A percentile compares a stretch with the other conserved stretches of the same genome.
Evolutionary conservation across 2,113 vertebrate species (phyloP).

Genomic region (Sisor rabdophorus): DNA sequence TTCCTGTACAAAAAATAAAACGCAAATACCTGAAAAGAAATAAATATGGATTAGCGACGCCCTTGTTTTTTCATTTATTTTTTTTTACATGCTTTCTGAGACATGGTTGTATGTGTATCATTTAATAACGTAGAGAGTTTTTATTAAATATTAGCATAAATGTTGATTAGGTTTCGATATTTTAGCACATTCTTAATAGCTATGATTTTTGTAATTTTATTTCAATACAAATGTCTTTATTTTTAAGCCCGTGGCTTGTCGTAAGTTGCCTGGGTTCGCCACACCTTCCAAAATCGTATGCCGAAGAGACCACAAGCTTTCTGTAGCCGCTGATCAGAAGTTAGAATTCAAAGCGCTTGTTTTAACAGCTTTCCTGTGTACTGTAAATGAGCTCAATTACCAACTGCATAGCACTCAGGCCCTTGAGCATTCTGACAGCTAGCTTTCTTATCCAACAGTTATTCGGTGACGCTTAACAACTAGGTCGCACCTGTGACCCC

Average conservation of each 20-base stretch:
- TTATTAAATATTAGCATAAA: no score
- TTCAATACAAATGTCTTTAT: not conserved
- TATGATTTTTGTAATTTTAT: not conserved
- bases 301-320: not conserved
- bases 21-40: not conserved
- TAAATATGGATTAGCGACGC: no score
- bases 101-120: no score
- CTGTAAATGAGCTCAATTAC: constrained; percentile 41
- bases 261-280: no score
- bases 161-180: no score
- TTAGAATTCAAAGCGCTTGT: not conserved
- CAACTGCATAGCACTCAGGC: not conserved
- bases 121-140: no score
- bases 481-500: constrained; percentile 39
- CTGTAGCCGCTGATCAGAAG: not conserved
- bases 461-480: constrained; percentile 5
- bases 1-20: no score
- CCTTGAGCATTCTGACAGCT: not conserved
- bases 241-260: not conserved
- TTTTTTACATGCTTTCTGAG: no score
- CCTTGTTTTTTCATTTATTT: no score
- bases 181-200: no score
- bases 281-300: not conserved
- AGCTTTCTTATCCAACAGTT: not conserved
- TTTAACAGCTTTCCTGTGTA: constrained; percentile 2